Percentiles rank a stretch among this genome's conserved stretches.
Evolutionary conservation across 2,113 vertebrate species (phyloP).

Genomic region (Pyrgilauda ruficollis): DNA sequence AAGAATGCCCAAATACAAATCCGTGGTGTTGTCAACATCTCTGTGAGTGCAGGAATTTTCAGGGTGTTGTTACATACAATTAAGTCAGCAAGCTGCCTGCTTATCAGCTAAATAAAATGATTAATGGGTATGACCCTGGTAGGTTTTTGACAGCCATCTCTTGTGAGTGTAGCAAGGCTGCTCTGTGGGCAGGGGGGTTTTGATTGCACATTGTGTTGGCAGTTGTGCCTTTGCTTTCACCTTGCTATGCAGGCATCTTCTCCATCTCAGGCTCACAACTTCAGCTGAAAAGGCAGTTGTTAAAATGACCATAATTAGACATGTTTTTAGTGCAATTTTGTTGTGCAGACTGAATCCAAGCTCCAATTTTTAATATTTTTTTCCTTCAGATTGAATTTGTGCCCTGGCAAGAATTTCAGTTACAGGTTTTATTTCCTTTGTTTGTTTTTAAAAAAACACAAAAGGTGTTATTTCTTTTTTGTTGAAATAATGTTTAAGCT

Average conservation of each 20-base stretch:
- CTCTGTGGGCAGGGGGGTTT: not conserved
- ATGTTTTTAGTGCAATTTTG: not conserved
- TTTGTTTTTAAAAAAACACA: not conserved
- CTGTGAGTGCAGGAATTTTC: constrained; percentile 18
- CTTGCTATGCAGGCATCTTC: constrained; percentile 24
- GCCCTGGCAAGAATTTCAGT: not conserved
- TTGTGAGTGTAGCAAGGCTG: not conserved
- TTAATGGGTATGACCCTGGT: constrained; percentile 27
- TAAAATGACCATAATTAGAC: not conserved
- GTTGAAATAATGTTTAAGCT: not conserved
- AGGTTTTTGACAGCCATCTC: constrained; percentile 22
- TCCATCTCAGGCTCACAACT: not conserved
- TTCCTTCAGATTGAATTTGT: not conserved
- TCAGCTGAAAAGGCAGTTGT: not conserved
- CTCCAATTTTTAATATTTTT: not conserved
- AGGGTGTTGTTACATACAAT: constrained; percentile 48
- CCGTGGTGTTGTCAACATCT: constrained; percentile 44
- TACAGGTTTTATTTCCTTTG: not conserved
- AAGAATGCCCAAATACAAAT: constrained; percentile 20
- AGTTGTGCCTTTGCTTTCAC: constrained; percentile 44
- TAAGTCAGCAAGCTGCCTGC: constrained; percentile 51
- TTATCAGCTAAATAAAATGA: constrained; percentile 60
- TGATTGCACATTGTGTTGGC: not conserved
- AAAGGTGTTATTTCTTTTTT: not conserved
- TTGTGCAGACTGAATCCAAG: not conserved